Evolutionary conservation across 2,113 vertebrate genomes (phyloP), one percentile per base, ranked within the genome.

Genomic region (Aptenodytes patagonicus): DNA sequence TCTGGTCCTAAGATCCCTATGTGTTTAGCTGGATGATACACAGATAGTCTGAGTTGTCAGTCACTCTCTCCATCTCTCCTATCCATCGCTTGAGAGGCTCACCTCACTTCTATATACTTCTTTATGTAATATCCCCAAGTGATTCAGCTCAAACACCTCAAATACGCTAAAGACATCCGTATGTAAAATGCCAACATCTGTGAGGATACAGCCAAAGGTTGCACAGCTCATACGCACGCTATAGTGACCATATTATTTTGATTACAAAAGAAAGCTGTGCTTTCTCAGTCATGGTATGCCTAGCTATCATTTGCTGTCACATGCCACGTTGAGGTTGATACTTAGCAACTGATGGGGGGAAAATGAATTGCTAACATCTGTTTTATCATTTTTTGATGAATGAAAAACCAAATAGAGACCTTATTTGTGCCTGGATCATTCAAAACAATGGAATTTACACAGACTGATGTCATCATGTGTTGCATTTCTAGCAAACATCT

Each of bases 341-440:
- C 47, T 94, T 79, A 84, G 81, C 44, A 87, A 95, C 58, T 70
- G 81, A 79, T 44, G 36, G 66, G 75, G 52, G 66, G 52, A 11
- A 81, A 81, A 65, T 60, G 76, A 92, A 79, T 97, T 96, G 78
- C 31, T 90, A 95, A 96, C 84, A 93, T 60, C 68, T 94, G 84
- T 82, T 92, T 85, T 93, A 89, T 68, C 51, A 65, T 70, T 46
- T 85, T 91, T 76, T 92, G 64, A 42, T 91, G 70, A 91, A 61
- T 40, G 86, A 78, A 89, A 70, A 96, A 78, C 11, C 32, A 88
- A 71, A 69, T 10, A 73, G 72, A 86, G 55, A 58, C 24, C 65
- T 90, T 85, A 60, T 82, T 94, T 93, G n/a, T 78, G 52, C 68
- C 51, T 46, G n/a, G 68, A 73, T 90, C 34, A 31, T 55, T 90